Percentiles rank a stretch among this genome's conserved stretches.
phyloP scores from a whole-genome alignment of 2,797 vertebrate genomes.

The Lagorchestes hirsutus region DNA sequence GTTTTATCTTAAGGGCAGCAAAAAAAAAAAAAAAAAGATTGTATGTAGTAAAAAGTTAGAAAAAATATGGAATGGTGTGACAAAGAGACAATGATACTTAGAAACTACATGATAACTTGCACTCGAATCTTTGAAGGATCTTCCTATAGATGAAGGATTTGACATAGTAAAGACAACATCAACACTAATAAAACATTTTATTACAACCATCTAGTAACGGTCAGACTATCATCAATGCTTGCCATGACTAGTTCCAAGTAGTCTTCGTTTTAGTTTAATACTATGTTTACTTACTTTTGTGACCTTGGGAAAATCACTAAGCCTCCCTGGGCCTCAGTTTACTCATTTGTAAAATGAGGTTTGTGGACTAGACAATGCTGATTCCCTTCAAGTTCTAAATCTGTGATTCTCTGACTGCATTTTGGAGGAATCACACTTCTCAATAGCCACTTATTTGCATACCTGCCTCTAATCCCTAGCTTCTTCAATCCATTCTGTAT shows the following conservation, averaged over 20 bases:
- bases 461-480: background rate
- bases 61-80: too few relatives aligned
- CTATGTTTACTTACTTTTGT: background rate
- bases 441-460: background rate
- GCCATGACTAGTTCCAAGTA: background rate
- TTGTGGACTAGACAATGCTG: background rate
- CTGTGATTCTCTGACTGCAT: background rate
- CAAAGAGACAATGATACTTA: too few relatives aligned
- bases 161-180: too few relatives aligned
- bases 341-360: background rate
- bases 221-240: background rate
- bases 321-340: background rate
- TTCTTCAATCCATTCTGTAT: background rate
- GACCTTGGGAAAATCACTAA: background rate
- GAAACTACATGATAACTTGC: too few relatives aligned
- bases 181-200: too few relatives aligned
- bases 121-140: too few relatives aligned
- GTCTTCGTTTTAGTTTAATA: background rate
- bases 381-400: background rate
- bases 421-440: background rate
- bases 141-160: too few relatives aligned
- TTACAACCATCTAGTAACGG: too few relatives aligned
- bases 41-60: too few relatives aligned
- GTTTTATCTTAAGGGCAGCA: too few relatives aligned
- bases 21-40: too few relatives aligned